These are phyloP conservation scores for Pseudomyrmex cubaensis DNA, from an alignment of 1,140 invertebrate genomes.

Conservation along the genomic window DNA sequence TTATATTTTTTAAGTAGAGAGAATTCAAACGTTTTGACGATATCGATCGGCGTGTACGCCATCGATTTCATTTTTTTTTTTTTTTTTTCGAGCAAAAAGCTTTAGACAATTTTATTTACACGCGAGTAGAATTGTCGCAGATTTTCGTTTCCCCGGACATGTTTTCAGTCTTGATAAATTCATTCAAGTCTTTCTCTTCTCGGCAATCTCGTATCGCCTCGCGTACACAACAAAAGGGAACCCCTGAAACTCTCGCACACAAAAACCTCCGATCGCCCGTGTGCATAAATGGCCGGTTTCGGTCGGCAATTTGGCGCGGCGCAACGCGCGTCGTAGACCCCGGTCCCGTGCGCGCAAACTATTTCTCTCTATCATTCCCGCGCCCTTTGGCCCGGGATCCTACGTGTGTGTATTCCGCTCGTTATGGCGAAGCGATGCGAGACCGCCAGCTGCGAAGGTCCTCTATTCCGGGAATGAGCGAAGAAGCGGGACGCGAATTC, in stretches of 20 bases:
- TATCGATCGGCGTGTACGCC: neutral
- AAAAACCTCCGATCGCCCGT: neutral
- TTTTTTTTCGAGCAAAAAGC: neutral
- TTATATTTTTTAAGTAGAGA: neutral
- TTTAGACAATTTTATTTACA: neutral
- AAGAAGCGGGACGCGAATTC: conserved; percentile 68
- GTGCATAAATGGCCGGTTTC: neutral
- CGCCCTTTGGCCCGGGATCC: neutral
- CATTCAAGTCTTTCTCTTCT: too few relatives aligned
- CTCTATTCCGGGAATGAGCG: conserved; percentile 65
- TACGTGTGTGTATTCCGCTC: neutral
- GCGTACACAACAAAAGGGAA: neutral
- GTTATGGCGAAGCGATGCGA: conserved; percentile 61
- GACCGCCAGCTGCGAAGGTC: conserved; percentile 64
- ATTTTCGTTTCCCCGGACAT: neutral
- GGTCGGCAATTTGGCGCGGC: conserved; percentile 41
- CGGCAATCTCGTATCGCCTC: neutral
- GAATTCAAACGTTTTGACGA: neutral
- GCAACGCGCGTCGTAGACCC: conserved; percentile 25
- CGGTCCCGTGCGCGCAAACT: conserved; percentile 14
- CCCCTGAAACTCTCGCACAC: neutral
- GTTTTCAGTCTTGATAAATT: neutral
- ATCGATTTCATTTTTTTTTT: neutral
- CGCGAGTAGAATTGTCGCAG: neutral
- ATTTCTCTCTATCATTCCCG: conserved; percentile 40